phyloP scores from a whole-genome alignment of 2,113 vertebrate species.

The Formicarius rufipectus region DNA sequence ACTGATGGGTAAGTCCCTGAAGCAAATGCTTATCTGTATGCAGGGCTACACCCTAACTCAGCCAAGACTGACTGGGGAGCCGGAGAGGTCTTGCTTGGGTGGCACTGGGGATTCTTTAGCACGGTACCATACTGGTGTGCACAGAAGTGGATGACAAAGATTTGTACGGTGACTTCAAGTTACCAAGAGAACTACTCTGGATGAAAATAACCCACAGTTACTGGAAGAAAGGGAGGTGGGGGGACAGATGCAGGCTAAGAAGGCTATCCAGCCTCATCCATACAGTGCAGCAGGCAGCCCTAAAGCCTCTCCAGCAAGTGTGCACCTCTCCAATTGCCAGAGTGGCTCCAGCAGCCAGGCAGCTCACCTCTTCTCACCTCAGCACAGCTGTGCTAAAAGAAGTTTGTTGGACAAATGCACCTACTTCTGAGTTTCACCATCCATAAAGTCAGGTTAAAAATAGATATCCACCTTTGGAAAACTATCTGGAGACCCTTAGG shows the following conservation, averaged over 20 bases:
- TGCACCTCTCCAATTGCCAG: neutral
- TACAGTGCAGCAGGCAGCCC: neutral
- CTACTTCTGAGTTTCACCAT: neutral
- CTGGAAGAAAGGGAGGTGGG: neutral
- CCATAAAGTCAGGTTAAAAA: neutral
- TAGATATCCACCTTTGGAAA: neutral
- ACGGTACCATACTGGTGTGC: fast-evolving
- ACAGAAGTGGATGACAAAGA: neutral
- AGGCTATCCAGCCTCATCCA: neutral
- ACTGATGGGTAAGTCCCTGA: neutral
- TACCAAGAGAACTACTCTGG: neutral
- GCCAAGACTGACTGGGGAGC: neutral
- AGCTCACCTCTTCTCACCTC: neutral
- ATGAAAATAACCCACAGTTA: neutral
- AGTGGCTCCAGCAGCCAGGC: neutral
- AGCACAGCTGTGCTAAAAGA: neutral
- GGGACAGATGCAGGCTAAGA: neutral
- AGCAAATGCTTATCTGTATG: neutral
- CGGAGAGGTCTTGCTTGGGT: fast-evolving
- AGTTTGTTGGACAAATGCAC: neutral
- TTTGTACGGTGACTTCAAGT: neutral
- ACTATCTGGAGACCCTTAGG: neutral
- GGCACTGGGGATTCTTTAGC: neutral
- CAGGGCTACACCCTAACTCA: neutral
- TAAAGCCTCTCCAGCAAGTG: neutral